Conservation (phyloP, 2,113 vertebrate genomes). For the Hippotragus niger region DNA sequence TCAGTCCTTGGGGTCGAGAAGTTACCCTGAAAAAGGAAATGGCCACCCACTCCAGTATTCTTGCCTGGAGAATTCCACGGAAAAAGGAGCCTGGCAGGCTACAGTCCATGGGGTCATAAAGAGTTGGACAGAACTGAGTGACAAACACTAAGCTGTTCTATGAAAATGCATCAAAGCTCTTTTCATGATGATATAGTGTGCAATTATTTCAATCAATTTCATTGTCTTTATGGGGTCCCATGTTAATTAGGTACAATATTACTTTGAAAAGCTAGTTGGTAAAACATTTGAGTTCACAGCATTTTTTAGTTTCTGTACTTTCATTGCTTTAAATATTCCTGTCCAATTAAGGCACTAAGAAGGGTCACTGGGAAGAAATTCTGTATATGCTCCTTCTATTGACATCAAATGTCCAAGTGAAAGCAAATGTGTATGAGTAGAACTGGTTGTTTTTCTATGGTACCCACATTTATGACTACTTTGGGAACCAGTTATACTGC, state of each 20-base stretch:
- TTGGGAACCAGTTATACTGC: not conserved
- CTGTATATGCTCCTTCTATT: not conserved
- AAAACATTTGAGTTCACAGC: not conserved
- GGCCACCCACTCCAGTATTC: not conserved
- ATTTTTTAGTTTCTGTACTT: not conserved
- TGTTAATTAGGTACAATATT: not conserved
- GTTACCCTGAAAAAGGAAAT: not conserved
- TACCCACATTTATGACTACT: not conserved
- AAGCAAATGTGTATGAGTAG: not conserved
- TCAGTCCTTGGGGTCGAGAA: not conserved
- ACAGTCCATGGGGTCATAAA: not conserved
- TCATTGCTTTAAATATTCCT: not conserved
- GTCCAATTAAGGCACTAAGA: not conserved
- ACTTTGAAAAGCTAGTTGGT: not conserved
- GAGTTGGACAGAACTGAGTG: not conserved
- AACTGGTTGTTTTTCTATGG: not conserved
- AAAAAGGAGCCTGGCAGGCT: not conserved
- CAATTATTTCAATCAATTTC: not conserved
- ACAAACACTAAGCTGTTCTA: not conserved
- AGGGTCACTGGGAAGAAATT: not conserved
- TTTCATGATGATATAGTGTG: not conserved
- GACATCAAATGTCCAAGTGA: not conserved
- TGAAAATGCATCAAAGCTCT: not conserved
- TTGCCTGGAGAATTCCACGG: not conserved
- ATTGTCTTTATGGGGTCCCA: not conserved